phyloP scores from a whole-genome alignment of 2,888 invertebrate species.

The Drosophila flavopinicola region DNA sequence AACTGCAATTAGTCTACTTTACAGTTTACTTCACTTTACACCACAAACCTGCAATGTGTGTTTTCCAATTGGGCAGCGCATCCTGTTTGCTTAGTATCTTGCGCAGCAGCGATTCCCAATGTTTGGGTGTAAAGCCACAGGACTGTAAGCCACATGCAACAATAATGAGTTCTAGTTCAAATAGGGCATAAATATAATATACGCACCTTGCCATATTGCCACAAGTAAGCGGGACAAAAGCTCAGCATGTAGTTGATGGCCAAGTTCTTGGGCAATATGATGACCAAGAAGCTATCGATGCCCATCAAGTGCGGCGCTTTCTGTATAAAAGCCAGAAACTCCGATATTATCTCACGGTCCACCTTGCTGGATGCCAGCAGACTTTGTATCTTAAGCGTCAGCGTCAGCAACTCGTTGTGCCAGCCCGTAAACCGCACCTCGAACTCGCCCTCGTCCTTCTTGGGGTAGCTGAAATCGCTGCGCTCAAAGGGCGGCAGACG shows the following conservation, averaged over 20 bases:
- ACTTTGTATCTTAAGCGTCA: constrained; percentile 81
- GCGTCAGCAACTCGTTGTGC: constrained; percentile 79
- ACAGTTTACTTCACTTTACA: not conserved
- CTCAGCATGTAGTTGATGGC: constrained; percentile 86
- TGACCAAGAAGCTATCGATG: constrained; percentile 85
- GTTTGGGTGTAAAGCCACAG: constrained; percentile 82
- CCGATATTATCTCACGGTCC: constrained; percentile 85
- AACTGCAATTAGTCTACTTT: not conserved
- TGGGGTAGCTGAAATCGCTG: constrained; percentile 80
- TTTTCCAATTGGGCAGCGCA: constrained; percentile 81
- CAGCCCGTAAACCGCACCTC: constrained; percentile 81
- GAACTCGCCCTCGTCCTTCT: constrained; percentile 80
- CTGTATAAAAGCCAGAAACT: constrained; percentile 87
- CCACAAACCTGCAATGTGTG: constrained; percentile 76
- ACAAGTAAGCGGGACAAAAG: constrained; percentile 87
- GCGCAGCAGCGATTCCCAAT: constrained; percentile 83
- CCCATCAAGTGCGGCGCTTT: constrained; percentile 86
- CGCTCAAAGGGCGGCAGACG: constrained; percentile 82
- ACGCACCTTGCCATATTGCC: constrained; percentile 88
- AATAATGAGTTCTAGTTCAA: not conserved
- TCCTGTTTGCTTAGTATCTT: constrained; percentile 82
- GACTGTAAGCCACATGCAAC: constrained; percentile 60
- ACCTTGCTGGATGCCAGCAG: constrained; percentile 86
- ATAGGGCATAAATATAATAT: not conserved
- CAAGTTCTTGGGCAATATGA: constrained; percentile 85